phyloP scores from a whole-genome alignment of 2,113 vertebrate species.

The Abramis brama region DNA sequence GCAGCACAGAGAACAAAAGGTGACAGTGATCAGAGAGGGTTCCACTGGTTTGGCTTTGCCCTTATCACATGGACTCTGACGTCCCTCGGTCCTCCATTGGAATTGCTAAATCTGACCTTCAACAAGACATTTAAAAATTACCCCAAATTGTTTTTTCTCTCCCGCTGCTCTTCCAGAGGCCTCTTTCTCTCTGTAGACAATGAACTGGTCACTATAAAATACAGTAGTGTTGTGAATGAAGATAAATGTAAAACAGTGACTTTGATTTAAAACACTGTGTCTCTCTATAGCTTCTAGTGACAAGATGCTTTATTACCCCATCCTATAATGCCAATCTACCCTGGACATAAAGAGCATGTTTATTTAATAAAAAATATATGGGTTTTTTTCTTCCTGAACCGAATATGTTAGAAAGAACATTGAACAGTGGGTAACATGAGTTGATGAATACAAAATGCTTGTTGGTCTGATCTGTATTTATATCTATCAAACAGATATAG shows the following conservation, averaged over 20 bases:
- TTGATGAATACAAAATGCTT: background rate
- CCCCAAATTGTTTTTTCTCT: constrained; percentile 48
- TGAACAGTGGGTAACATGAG: background rate
- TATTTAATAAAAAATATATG: background rate
- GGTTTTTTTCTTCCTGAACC: background rate
- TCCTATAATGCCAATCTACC: background rate
- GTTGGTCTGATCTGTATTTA: background rate
- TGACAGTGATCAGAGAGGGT: constrained; percentile 47
- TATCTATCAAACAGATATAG: background rate
- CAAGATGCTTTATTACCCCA: background rate
- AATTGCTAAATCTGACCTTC: constrained; percentile 67
- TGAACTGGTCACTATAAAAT: constrained; percentile 4
- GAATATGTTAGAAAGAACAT: background rate
- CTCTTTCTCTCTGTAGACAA: background rate
- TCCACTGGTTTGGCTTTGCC: constrained; percentile 34
- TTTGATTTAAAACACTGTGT: constrained; percentile 1
- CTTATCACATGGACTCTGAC: constrained; percentile 52
- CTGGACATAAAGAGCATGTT: background rate
- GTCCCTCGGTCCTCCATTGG: constrained; percentile 43
- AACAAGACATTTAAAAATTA: constrained; percentile 62
- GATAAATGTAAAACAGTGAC: constrained; percentile 1
- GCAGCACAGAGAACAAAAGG: constrained; percentile 40
- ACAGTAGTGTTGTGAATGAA: background rate
- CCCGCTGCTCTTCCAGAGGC: constrained; percentile 5
- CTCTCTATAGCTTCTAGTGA: background rate